phyloP scores from a whole-genome alignment of 2,888 invertebrate species.

The Nomada ferruginata region DNA sequence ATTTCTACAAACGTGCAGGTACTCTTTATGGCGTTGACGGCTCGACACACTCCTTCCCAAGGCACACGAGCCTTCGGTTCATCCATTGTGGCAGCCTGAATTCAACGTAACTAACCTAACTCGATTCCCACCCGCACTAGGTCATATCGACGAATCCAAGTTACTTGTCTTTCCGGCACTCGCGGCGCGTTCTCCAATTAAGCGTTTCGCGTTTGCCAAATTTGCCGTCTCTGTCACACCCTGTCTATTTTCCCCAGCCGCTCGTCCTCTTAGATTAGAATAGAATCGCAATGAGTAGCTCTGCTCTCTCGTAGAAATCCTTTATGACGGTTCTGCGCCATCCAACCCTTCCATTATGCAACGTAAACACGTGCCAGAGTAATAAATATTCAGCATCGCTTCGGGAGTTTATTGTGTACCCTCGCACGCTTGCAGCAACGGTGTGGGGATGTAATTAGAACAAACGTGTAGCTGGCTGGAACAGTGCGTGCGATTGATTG shows the following conservation, averaged over 20 bases:
- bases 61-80: slow-evolving; percentile 53
- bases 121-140: slow-evolving; percentile 75
- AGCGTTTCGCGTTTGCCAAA: slow-evolving; percentile 62
- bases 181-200: slow-evolving; percentile 67
- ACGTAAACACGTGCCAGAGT: slow-evolving; percentile 21
- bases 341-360: not conserved
- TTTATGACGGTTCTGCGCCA: slow-evolving; percentile 22
- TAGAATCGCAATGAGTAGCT: slow-evolving; percentile 38
- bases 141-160: slow-evolving; percentile 79
- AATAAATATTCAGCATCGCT: slow-evolving; percentile 34
- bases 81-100: slow-evolving; percentile 68
- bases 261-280: slow-evolving; percentile 12
- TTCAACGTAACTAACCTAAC: slow-evolving; percentile 79
- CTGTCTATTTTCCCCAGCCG: not conserved
- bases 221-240: not conserved
- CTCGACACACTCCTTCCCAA: slow-evolving; percentile 31
- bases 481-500: slow-evolving; percentile 14
- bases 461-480: slow-evolving; percentile 5
- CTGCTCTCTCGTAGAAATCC: slow-evolving; percentile 20
- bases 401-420: slow-evolving; percentile 30
- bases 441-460: slow-evolving; percentile 6
- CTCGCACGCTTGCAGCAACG: not conserved
- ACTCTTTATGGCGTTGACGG: slow-evolving; percentile 39
- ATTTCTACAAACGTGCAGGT: slow-evolving; percentile 46
- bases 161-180: slow-evolving; percentile 73